Conservation (phyloP, 1,140 invertebrate species). For the Hormaphis cornu region DNA sequence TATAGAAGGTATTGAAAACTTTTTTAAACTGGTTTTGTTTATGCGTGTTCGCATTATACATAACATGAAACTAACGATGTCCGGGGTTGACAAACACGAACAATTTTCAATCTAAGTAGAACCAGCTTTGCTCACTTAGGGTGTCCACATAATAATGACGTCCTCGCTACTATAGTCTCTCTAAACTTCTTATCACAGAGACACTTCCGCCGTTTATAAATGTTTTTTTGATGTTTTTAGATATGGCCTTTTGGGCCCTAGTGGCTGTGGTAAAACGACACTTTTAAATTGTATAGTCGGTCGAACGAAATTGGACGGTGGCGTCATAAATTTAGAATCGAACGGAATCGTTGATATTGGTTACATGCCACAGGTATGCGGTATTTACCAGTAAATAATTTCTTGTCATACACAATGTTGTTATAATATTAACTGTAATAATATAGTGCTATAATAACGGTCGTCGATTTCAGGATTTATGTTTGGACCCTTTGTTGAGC, state of each 20-base stretch:
- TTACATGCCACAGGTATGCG: constrained; percentile 49
- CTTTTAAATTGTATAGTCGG: constrained; percentile 79
- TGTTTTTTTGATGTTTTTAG: constrained; percentile 44
- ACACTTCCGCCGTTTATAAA: neutral
- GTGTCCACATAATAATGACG: too few species aligned
- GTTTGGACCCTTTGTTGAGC: constrained; percentile 75
- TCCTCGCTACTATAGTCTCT: too few species aligned
- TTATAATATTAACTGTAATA: neutral
- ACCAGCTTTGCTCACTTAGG: too few species aligned
- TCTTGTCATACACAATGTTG: neutral
- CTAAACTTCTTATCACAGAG: too few species aligned
- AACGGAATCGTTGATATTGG: constrained; percentile 73
- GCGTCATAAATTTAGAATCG: constrained; percentile 63
- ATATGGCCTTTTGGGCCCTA: constrained; percentile 77
- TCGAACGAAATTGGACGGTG: constrained; percentile 63
- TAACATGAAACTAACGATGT: too few species aligned
- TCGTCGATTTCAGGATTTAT: constrained; percentile 57
- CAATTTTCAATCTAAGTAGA: too few species aligned
- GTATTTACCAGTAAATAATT: constrained; percentile 36
- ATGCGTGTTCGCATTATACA: too few species aligned
- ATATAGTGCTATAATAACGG: neutral
- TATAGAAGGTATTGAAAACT: too few species aligned
- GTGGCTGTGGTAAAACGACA: constrained; percentile 76
- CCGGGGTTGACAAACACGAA: too few species aligned
- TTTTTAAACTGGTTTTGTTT: too few species aligned